phyloP scores from a whole-genome alignment of 2,797 vertebrate genomes.

The Enteromius viviparus region DNA sequence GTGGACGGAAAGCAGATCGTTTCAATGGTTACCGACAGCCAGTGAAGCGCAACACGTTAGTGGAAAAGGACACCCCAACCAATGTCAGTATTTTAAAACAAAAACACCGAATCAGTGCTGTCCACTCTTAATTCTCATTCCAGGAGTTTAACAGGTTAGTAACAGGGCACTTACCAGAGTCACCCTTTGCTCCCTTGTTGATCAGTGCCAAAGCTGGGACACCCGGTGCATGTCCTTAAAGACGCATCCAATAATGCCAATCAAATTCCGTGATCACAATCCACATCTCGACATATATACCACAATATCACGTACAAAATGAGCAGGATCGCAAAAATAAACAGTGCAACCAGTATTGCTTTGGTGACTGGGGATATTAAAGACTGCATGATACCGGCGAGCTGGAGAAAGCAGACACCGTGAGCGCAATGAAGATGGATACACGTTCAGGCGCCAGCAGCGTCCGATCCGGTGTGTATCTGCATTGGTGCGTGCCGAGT shows the following conservation, averaged over 20 bases:
- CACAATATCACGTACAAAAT: conserved; percentile 98
- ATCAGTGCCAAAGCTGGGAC: conserved; percentile 73
- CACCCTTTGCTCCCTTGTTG: conserved; percentile 64
- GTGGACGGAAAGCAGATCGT: conserved; percentile 1
- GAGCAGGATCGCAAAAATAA: conserved; percentile 97
- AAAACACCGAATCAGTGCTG: too few species aligned
- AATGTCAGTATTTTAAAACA: neutral
- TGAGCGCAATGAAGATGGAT: conserved; percentile 53
- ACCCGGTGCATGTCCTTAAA: conserved; percentile 54
- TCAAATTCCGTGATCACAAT: conserved; percentile 98
- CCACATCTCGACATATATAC: conserved; percentile 99
- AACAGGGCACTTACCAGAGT: conserved; percentile 71
- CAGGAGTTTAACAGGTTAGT: conserved; percentile 5
- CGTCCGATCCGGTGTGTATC: conserved; percentile 47
- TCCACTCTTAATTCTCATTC: neutral
- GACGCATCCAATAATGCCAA: conserved; percentile 62
- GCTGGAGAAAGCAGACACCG: conserved; percentile 42
- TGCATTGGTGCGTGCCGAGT: conserved; percentile 60
- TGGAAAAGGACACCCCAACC: neutral
- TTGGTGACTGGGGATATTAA: conserved; percentile 96
- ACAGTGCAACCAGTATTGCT: conserved; percentile 94
- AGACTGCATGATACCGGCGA: conserved; percentile 88
- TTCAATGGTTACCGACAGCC: conserved; percentile 2
- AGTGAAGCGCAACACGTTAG: conserved; percentile 44
- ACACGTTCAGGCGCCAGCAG: conserved; percentile 46